A percentile compares a stretch with the other conserved stretches of the same genome.
These are phyloP conservation scores for Phrynocephalus vlangalii DNA, from an alignment of 2,797 vertebrate genomes.

Conservation along the genomic window DNA sequence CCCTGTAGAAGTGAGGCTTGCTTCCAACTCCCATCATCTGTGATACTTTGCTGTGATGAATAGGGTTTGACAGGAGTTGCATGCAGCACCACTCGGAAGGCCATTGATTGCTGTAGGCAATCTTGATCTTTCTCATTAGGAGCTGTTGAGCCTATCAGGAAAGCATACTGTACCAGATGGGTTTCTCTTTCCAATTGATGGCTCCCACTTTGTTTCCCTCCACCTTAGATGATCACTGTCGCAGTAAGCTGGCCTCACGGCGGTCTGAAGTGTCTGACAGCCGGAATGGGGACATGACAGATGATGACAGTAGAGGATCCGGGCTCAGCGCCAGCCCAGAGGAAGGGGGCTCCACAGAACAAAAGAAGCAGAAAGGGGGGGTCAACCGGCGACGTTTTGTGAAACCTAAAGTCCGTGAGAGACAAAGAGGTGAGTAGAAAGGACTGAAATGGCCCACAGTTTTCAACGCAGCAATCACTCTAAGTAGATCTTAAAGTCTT, in stretches of 20 bases:
- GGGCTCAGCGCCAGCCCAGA: constrained; percentile 61
- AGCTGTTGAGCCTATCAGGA: neutral
- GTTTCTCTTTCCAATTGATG: neutral
- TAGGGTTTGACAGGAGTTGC: neutral
- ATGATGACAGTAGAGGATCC: constrained; percentile 62
- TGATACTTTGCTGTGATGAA: neutral
- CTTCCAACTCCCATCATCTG: neutral
- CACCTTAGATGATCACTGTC: constrained; percentile 69
- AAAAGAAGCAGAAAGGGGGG: constrained; percentile 64
- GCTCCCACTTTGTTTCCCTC: no score
- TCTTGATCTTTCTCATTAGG: neutral
- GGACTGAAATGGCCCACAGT: no score
- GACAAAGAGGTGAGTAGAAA: constrained; percentile 84
- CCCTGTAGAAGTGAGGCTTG: neutral
- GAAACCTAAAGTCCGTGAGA: constrained; percentile 82
- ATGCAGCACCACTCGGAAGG: neutral
- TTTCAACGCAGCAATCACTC: no score
- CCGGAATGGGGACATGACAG: constrained; percentile 62
- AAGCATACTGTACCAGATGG: neutral
- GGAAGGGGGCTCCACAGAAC: constrained; percentile 56
- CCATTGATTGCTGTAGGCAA: neutral
- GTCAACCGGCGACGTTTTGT: constrained; percentile 82
- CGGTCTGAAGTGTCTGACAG: constrained; percentile 53
- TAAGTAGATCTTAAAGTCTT: neutral
- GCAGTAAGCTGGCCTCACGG: constrained; percentile 58